phyloP scores from a whole-genome alignment of 2,797 vertebrate species.

The Gymnoscopelus microlampas region DNA sequence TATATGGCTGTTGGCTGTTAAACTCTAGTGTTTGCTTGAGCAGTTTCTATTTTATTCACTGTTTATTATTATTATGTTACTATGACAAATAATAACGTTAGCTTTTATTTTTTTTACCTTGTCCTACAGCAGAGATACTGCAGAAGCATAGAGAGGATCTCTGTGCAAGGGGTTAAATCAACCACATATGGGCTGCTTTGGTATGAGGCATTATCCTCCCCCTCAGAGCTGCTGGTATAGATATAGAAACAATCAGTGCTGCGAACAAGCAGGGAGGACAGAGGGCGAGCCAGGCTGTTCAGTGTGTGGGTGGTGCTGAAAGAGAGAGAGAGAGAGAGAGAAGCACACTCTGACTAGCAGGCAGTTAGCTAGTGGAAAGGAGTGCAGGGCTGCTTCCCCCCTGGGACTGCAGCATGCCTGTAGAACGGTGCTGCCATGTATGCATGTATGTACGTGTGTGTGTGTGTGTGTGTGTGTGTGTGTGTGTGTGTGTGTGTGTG shows the following conservation, averaged over 20 bases:
- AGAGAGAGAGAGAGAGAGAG: conserved; percentile 37
- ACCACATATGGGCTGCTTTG: conserved; percentile 63
- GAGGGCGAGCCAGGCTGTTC: conserved; percentile 77
- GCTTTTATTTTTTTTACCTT: background rate
- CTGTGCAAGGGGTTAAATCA: conserved; percentile 47
- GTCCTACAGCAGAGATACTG: background rate
- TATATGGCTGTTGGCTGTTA: conserved; percentile 11
- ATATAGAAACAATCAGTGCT: conserved; percentile 64
- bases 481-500: conserved; percentile 50
- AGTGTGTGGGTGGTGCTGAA: conserved; percentile 76
- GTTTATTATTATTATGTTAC: too few species aligned
- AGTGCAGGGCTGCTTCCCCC: conserved; percentile 68
- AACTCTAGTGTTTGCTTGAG: conserved; percentile 13
- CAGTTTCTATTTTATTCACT: conserved; percentile 2
- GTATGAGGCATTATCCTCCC: conserved; percentile 55
- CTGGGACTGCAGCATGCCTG: conserved; percentile 75
- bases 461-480: conserved; percentile 50
- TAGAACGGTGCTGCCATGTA: conserved; percentile 57
- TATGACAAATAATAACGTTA: too few species aligned
- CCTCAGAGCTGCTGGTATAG: conserved; percentile 69
- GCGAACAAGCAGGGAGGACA: conserved; percentile 60
- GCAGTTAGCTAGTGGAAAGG: conserved; percentile 61
- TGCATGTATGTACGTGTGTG: conserved; percentile 40
- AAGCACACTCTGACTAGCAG: conserved; percentile 49
- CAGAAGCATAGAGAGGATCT: conserved; percentile 22